phyloP scores from a whole-genome alignment of 2,797 vertebrate species.

The Phoeniculus purpureus region DNA sequence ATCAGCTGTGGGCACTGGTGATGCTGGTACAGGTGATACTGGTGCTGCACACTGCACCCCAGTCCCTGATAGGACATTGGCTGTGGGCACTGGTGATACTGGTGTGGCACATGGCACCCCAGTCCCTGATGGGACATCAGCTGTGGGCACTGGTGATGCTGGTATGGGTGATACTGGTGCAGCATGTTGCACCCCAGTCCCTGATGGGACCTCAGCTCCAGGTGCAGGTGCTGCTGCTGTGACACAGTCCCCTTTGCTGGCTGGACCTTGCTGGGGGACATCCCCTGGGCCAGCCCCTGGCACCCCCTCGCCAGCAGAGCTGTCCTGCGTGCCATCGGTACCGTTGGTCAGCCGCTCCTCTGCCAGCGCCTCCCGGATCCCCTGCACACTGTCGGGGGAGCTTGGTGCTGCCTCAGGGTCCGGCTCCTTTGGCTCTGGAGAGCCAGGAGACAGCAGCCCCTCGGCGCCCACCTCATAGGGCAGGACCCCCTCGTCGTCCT shows the following conservation, averaged over 20 bases:
- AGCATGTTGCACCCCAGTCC: not conserved
- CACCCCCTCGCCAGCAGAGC: not conserved
- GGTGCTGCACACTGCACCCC: not conserved
- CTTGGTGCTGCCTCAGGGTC: not conserved
- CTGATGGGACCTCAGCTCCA: conserved; percentile 51
- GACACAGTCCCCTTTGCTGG: conserved; percentile 9
- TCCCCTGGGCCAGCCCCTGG: conserved; percentile 9
- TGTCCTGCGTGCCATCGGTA: conserved; percentile 40
- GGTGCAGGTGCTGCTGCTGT: conserved; percentile 13
- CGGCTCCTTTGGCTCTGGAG: conserved; percentile 76
- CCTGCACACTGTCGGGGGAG: conserved; percentile 78
- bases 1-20: not conserved
- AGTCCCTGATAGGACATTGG: not conserved
- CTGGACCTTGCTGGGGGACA: conserved; percentile 70
- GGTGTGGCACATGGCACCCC: not conserved
- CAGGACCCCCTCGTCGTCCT: conserved; percentile 77
- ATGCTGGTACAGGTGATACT: not conserved
- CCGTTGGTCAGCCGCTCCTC: conserved; percentile 61
- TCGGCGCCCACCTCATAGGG: conserved; percentile 83
- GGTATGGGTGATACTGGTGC: not conserved
- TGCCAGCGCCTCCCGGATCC: conserved; percentile 82
- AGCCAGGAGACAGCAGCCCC: conserved; percentile 78
- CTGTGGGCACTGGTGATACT: not conserved
- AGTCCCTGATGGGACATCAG: not conserved
- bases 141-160: not conserved